Evolutionary conservation across 2,888 invertebrate species (phyloP).

Genomic region (Pseudococcus longispinus): DNA sequence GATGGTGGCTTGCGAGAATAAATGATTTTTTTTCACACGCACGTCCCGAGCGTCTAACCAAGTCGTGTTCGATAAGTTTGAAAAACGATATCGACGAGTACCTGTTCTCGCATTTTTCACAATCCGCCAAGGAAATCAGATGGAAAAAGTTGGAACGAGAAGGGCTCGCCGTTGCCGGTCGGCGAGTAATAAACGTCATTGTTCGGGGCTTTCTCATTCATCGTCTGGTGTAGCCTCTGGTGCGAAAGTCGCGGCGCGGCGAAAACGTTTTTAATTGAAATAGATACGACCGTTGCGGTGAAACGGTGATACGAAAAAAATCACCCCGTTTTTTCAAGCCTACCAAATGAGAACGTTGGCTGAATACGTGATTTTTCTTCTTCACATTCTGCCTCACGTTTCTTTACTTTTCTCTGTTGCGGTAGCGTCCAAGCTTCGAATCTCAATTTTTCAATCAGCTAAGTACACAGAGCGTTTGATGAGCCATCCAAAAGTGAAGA

Average conservation of each 20-base stretch:
- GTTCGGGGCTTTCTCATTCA: background rate
- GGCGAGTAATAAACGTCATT: background rate
- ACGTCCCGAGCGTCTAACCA: background rate
- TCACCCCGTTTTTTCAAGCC: background rate
- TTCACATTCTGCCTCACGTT: background rate
- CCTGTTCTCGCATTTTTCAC: background rate
- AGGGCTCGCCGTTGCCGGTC: background rate
- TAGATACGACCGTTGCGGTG: background rate
- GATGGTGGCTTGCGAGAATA: background rate
- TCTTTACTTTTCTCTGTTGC: background rate
- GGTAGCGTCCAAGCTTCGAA: too few relatives aligned
- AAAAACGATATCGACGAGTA: background rate
- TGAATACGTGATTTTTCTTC: background rate
- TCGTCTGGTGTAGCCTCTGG: background rate
- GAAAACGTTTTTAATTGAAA: background rate
- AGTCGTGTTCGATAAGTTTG: background rate
- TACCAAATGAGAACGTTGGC: background rate
- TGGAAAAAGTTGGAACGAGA: background rate
- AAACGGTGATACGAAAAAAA: background rate
- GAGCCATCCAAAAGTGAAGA: too few relatives aligned
- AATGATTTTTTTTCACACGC: background rate
- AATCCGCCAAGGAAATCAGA: conserved; percentile 10
- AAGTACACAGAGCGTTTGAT: too few relatives aligned
- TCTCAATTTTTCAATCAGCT: too few relatives aligned
- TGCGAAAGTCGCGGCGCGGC: background rate